A percentile compares a stretch with the other conserved stretches of the same genome.
phyloP scores from a whole-genome alignment of 2,797 vertebrate species.

The Thripadectes ignobilis region DNA sequence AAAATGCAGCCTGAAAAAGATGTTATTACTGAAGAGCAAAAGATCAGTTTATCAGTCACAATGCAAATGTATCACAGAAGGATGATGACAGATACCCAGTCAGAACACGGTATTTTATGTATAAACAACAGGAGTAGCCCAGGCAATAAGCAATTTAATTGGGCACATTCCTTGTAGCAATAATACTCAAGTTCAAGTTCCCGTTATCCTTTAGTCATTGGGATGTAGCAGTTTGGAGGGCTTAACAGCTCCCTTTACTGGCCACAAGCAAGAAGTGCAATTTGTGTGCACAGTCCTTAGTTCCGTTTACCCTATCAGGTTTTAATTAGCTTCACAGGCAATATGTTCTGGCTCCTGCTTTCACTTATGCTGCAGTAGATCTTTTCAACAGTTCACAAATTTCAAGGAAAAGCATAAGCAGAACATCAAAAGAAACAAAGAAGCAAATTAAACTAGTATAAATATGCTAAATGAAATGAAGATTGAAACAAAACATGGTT shows the following conservation, averaged over 20 bases:
- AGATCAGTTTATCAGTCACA: not conserved
- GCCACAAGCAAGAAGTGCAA: conserved; percentile 39
- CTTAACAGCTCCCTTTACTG: conserved; percentile 73
- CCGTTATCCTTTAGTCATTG: rapidly evolving
- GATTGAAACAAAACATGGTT: not conserved
- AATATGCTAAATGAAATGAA: not conserved
- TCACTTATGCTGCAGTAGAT: not conserved
- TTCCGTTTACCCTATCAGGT: rapidly evolving
- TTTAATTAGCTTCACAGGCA: not conserved
- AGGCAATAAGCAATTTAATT: not conserved
- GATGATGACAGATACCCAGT: not conserved
- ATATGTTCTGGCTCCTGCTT: not conserved
- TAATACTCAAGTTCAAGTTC: not conserved
- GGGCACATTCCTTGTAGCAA: not conserved
- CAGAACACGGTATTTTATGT: not conserved
- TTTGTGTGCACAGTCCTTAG: not conserved
- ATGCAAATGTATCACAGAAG: not conserved
- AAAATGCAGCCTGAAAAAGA: not conserved
- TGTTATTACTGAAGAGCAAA: not conserved
- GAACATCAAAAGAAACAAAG: not conserved
- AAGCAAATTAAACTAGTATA: not conserved
- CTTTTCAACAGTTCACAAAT: not conserved
- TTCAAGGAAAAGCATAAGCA: not conserved
- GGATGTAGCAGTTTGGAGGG: not conserved
- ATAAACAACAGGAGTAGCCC: not conserved